Conservation (phyloP, 2,113 vertebrate genomes). For the Neolamprologus devosi region DNA sequence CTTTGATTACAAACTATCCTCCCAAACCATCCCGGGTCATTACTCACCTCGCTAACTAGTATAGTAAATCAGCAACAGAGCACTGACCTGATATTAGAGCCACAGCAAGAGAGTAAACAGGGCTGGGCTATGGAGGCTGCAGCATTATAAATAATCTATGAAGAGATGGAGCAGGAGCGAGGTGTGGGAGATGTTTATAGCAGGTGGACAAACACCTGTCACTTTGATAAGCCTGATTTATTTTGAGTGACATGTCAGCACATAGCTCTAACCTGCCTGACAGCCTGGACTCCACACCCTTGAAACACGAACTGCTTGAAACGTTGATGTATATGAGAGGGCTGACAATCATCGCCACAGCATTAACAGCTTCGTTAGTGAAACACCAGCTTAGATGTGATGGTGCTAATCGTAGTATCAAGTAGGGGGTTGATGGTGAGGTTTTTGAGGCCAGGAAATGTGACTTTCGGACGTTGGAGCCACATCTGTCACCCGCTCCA, state of each 20-base stretch:
- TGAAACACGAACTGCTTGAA: neutral
- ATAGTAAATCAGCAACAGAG: constrained; percentile 51
- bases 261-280: constrained; percentile 74
- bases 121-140: constrained; percentile 23
- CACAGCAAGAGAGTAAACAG: constrained; percentile 55
- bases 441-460: neutral
- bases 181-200: constrained; percentile 76
- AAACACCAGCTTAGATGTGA: neutral
- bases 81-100: constrained; percentile 59
- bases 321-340: neutral
- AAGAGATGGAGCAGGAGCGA: constrained; percentile 58
- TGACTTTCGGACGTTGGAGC: neutral
- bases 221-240: constrained; percentile 82
- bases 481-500: neutral
- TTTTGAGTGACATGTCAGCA: constrained; percentile 75
- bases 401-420: neutral
- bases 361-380: neutral
- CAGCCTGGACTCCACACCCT: constrained; percentile 58
- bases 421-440: neutral
- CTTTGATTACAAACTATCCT: constrained; percentile 42
- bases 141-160: constrained; percentile 69
- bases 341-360: neutral
- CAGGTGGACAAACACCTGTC: constrained; percentile 90
- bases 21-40: constrained; percentile 37
- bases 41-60: constrained; percentile 67